A percentile compares a stretch with the other conserved stretches of the same genome.
These are phyloP conservation scores for Phaethon lepturus DNA, from an alignment of 2,113 vertebrate species.

Conservation along the genomic window DNA sequence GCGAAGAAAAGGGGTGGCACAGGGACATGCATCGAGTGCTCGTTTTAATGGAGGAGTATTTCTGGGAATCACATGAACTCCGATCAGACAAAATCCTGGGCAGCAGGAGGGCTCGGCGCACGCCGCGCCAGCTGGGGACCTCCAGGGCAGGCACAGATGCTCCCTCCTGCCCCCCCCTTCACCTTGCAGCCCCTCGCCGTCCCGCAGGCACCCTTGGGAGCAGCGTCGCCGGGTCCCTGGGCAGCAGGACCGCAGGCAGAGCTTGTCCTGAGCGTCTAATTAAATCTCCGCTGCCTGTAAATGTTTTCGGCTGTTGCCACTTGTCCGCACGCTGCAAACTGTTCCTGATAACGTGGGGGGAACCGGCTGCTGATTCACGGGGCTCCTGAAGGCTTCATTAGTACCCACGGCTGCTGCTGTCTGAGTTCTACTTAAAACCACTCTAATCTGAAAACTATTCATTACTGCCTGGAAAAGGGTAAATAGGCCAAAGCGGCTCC, in stretches of 20 bases:
- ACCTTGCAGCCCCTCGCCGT: not conserved
- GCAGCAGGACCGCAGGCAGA: not conserved
- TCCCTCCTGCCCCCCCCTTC: not conserved
- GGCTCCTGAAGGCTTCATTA: not conserved
- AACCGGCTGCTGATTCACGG: not conserved
- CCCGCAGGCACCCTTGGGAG: not conserved
- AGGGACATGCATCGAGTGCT: not conserved
- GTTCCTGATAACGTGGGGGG: not conserved
- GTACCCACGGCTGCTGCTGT: not conserved
- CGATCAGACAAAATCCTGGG: not conserved
- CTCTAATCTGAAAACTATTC: not conserved
- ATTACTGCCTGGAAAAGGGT: not conserved
- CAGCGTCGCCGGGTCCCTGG: not conserved
- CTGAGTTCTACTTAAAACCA: not conserved
- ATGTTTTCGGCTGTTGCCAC: not conserved
- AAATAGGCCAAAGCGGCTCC: not conserved
- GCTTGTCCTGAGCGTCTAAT: not conserved
- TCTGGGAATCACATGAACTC: not conserved
- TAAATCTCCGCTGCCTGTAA: not conserved
- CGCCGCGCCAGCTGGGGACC: not conserved
- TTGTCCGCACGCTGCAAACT: not conserved
- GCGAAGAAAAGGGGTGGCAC: not conserved
- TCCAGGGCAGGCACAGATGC: not conserved
- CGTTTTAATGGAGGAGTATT: not conserved
- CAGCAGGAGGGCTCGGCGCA: not conserved